phyloP scores from a whole-genome alignment of 2,113 vertebrate species.

The Rhegmatorhina hoffmannsi region DNA sequence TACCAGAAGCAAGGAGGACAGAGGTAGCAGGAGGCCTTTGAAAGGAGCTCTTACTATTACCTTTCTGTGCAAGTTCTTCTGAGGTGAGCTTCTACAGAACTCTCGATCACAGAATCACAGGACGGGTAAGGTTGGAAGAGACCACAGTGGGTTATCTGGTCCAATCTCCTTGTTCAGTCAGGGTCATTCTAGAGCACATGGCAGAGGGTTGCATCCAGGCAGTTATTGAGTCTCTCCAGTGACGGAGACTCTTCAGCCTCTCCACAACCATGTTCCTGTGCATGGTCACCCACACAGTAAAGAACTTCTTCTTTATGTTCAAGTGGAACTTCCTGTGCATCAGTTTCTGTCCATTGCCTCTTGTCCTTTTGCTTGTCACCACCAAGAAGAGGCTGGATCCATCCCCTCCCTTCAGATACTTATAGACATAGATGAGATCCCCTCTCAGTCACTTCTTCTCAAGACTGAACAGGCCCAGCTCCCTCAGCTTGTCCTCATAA shows the following conservation, averaged over 20 bases:
- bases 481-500: neutral
- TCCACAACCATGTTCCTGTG: neutral
- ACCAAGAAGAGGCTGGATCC: neutral
- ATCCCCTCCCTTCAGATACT: neutral
- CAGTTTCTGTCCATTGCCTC: neutral
- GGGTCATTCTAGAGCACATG: neutral
- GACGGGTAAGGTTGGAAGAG: neutral
- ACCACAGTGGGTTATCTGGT: neutral
- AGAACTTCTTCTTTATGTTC: neutral
- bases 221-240: neutral
- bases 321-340: neutral
- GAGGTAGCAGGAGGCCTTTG: neutral
- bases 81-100: neutral
- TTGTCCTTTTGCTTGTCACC: neutral
- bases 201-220: too few species aligned
- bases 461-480: neutral
- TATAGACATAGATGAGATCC: neutral
- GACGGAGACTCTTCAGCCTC: neutral
- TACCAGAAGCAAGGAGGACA: neutral
- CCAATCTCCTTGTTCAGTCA: neutral
- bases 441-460: neutral
- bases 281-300: rapidly evolving
- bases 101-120: neutral
- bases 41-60: neutral
- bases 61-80: neutral